Evolutionary conservation across 2,888 invertebrate species (phyloP), one percentile per base, ranked within the genome.

Genomic region (Tachina grossa): DNA sequence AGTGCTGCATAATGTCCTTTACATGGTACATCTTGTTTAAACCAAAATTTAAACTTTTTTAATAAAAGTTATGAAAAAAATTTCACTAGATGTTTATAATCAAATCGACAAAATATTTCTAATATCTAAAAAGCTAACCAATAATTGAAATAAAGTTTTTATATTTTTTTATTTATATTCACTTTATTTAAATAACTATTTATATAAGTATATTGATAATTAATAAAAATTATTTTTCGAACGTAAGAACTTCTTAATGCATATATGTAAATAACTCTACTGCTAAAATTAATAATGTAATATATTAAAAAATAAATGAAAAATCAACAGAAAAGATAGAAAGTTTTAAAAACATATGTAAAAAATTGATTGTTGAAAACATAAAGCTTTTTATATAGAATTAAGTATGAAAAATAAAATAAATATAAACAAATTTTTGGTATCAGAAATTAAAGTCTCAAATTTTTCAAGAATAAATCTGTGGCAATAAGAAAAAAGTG

Each of bases 111-210:
- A 31, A 31, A 6, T 31, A 31, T 31, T 31, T 6, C 5, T 31
- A 31, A 31, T 31, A 31, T 31, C 31, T 6, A 31, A 31, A 31
- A 31, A 31, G 31, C 31, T 31, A 31, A 51, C 16, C 16, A 51
- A 51, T 51, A 9, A 59, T 16, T 59, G 0, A 63, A 22, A 45
- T 31, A 14, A 31, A 6, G 31, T 6, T 31, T 31, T 10, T 9
- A 16, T 39, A 31, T 55, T 19, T 61, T 79, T 57, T 66, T 63
- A 53, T 66, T 59, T 22, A 66, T 74, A 55, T 80, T 71, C 43
- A 55, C 71, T 84, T 84, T 84, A 81, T 84, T 84, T 76, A 57
- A 78, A 83, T 84, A 83, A 77, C 76, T 76, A 74, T 76, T 68
- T 78, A 49, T 71, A 55, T 81, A 85, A 68, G 61, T 78, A 71